Base-by-base conservation (phyloP, 53 echinoderm and acorn worm genomes). In the Apostichopus leukothele region DNA sequence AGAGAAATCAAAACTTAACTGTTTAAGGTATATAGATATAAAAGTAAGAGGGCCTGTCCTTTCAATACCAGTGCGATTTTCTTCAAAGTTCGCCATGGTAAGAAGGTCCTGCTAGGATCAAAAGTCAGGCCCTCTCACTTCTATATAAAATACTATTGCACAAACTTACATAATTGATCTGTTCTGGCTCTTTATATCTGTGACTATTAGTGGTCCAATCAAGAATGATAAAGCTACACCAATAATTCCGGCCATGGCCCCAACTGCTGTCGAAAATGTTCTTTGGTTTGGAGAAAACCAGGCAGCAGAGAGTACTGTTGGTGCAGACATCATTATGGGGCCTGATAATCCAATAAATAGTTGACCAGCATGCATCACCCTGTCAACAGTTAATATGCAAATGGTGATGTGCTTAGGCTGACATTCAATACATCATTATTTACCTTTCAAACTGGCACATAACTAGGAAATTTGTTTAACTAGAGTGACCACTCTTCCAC, bases 251-350 rank as follows among this genome's bases (percentile, higher is more conserved):
- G 92, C 73, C 27, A 92, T 77, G 18, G 92, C 27, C 12, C 95
- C 80, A 52, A 97, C 67, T 53, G 98, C 98, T 20, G 98, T 97
- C 12, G 93, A 88, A 6, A 95, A 94, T 51, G 94, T 97, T 21
- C 97, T 84, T 66, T 97, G 92, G 25, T 94, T 86, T 76, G 93
- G 88, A 39, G 95, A 94, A 88, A 97, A 97, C 97, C 97, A 97
- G 67, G 86, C 90, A 9, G 94, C 97, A 20, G 95, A 94, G 19
- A 97, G 51, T 16, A 90, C 67, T 11, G 98, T 93, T 6, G 92
- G 93, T 11, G 90, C 98, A 10, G 95, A 52, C 93, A 94, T 95
- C 78, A 91, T 55, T 3, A 97, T 88, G 4, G 97, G 97, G 6
- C 95, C 95, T 51, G 94, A 88, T 50, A 95, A 73, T 61, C 97